These are phyloP conservation scores for Desmophyllum pertusum DNA, from an alignment of 92 coral and sea anemone species.

Conservation along the genomic window DNA sequence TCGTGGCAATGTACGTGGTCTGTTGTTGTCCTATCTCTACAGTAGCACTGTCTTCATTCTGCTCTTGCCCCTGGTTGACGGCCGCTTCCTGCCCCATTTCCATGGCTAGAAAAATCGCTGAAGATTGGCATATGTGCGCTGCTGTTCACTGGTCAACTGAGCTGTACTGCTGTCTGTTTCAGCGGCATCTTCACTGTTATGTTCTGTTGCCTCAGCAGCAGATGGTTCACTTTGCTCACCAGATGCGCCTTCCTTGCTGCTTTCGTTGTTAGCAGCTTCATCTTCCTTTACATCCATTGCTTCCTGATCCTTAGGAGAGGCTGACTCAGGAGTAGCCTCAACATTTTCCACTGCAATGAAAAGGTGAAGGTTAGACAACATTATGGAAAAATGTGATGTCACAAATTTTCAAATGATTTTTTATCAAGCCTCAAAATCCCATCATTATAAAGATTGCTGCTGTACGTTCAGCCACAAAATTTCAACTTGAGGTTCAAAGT, in stretches of 20 bases:
- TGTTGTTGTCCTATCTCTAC: conserved; percentile 53
- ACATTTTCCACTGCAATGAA: background rate
- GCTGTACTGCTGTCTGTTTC: conserved; percentile 39
- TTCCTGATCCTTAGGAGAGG: conserved; percentile 25
- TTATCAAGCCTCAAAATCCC: too few relatives aligned
- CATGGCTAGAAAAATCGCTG: conserved; percentile 98
- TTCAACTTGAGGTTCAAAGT: too few relatives aligned
- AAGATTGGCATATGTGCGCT: conserved; percentile 96
- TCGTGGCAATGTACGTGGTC: conserved; percentile 46
- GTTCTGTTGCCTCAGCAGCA: conserved; percentile 35
- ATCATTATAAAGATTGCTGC: too few relatives aligned
- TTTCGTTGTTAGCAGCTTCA: conserved; percentile 22
- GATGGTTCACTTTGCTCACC: conserved; percentile 33
- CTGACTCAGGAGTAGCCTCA: conserved; percentile 3
- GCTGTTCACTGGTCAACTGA: conserved; percentile 70
- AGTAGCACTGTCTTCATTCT: conserved; percentile 43
- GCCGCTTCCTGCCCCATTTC: conserved; percentile 99
- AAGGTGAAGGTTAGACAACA: background rate
- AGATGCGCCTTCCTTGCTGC: conserved; percentile 17
- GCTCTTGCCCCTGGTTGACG: conserved; percentile 57
- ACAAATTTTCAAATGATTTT: too few relatives aligned
- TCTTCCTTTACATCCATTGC: conserved; percentile 17
- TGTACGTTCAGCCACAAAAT: too few relatives aligned
- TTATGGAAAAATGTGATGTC: too few relatives aligned
- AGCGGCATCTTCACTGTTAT: conserved; percentile 52